phyloP scores from a whole-genome alignment of 2,797 vertebrate species.

The Fistularia tabacaria region DNA sequence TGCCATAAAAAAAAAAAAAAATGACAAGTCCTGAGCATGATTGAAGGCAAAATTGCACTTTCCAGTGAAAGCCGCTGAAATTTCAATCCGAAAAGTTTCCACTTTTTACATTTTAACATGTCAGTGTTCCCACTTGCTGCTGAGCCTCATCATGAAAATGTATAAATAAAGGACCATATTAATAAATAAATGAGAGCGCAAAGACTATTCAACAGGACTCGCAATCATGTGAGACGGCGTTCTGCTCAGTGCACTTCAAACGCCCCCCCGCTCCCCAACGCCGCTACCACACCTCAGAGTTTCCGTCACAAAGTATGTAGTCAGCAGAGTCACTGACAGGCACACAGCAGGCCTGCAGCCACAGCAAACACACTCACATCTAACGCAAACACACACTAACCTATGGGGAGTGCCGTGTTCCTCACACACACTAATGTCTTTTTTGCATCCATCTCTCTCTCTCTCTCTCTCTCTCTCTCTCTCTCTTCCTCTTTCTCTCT shows the following conservation, averaged over 20 bases:
- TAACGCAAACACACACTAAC: constrained; percentile 14
- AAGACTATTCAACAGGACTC: constrained; percentile 17
- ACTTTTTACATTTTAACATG: constrained; percentile 8
- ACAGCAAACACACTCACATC: constrained; percentile 14
- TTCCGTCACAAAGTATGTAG: constrained; percentile 48
- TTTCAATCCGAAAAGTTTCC: too few relatives aligned
- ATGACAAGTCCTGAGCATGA: too few relatives aligned
- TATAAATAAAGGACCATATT: not conserved
- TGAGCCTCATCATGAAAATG: too few relatives aligned
- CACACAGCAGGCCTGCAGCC: constrained; percentile 15
- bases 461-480: constrained; percentile 16
- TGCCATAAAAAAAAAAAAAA: too few relatives aligned
- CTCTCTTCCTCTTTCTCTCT: constrained; percentile 10
- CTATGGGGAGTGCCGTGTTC: constrained; percentile 15
- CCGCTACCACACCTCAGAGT: constrained; percentile 31
- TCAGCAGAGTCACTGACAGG: constrained; percentile 57
- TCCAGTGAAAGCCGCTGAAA: too few relatives aligned
- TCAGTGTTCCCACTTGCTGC: not conserved
- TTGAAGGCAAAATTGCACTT: too few relatives aligned
- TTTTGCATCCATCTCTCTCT: not conserved
- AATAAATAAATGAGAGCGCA: constrained; percentile 1
- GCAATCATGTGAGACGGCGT: constrained; percentile 29
- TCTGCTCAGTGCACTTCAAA: constrained; percentile 39
- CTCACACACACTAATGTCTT: constrained; percentile 21
- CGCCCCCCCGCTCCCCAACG: too few relatives aligned